phyloP scores from a whole-genome alignment of 2,888 invertebrate species.

The Ferdinandea cuprea region DNA sequence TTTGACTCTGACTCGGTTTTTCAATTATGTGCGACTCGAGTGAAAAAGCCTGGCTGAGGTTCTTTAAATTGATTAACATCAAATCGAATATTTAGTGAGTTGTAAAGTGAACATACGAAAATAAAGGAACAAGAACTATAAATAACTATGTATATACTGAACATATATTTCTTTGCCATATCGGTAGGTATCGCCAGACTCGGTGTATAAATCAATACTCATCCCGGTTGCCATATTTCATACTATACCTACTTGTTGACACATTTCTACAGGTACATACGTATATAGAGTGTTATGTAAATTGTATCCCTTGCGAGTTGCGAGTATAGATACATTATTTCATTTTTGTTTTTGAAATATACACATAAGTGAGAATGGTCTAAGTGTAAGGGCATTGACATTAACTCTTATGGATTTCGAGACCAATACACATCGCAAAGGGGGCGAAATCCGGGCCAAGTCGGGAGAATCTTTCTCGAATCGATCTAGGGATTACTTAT shows the following conservation, averaged over 20 bases:
- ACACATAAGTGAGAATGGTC: slow-evolving; percentile 14
- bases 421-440: slow-evolving; percentile 26
- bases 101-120: slow-evolving; percentile 56
- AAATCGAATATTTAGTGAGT: slow-evolving; percentile 48
- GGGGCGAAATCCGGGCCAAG: slow-evolving; percentile 35
- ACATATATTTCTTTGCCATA: background rate
- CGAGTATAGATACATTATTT: background rate
- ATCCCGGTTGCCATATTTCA: slow-evolving; percentile 32
- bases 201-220: slow-evolving; percentile 38
- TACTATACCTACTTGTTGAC: slow-evolving; percentile 65
- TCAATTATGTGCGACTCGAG: slow-evolving; percentile 6
- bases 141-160: slow-evolving; percentile 26
- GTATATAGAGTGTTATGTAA: slow-evolving; percentile 32
- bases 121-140: slow-evolving; percentile 53
- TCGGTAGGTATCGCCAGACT: slow-evolving; percentile 18
- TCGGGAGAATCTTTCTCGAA: background rate
- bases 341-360: slow-evolving; percentile 31
- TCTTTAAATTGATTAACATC: background rate
- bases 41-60: background rate
- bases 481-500: slow-evolving; percentile 26
- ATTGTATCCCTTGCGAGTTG: slow-evolving; percentile 33
- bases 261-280: slow-evolving; percentile 54
- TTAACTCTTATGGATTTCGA: slow-evolving; percentile 38
- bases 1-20: slow-evolving; percentile 6
- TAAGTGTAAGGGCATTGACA: slow-evolving; percentile 64